These are phyloP conservation scores for Procavia capensis DNA, from an alignment of 2,113 vertebrate species.

Conservation along the genomic window DNA sequence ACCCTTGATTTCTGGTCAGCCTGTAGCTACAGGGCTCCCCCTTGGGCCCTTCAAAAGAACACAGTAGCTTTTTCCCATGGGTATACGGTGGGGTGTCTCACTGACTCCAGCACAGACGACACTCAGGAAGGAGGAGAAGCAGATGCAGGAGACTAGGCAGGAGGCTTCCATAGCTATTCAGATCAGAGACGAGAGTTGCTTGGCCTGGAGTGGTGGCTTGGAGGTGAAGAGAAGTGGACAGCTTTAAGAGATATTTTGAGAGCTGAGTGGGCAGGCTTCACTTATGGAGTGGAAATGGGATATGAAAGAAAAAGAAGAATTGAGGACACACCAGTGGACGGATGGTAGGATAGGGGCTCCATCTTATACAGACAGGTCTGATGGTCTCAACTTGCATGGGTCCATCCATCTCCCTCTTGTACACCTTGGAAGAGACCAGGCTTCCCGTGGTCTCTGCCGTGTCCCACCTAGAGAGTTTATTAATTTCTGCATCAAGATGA, in stretches of 20 bases:
- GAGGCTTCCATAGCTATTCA: not conserved
- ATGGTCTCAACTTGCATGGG: not conserved
- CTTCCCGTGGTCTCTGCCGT: slow-evolving; percentile 9
- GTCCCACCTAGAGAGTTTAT: slow-evolving; percentile 62
- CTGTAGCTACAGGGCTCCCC: not conserved
- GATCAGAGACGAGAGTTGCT: not conserved
- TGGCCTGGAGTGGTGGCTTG: not conserved
- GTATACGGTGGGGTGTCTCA: not conserved
- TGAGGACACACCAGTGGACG: not conserved
- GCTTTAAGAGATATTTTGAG: not conserved
- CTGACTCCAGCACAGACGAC: not conserved
- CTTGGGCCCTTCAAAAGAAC: not conserved
- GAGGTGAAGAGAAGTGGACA: not conserved
- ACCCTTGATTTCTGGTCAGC: not conserved
- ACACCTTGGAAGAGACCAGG: not conserved
- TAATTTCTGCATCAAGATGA: slow-evolving; percentile 75
- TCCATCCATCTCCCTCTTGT: not conserved
- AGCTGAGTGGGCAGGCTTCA: not conserved
- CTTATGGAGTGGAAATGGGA: not conserved
- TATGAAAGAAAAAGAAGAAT: slow-evolving; percentile 17
- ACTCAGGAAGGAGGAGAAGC: not conserved
- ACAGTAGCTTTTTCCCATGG: not conserved
- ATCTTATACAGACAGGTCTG: not conserved
- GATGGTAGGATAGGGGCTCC: not conserved
- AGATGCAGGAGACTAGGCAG: not conserved